Conservation (phyloP, 2,888 invertebrate genomes). For the Panzeria rudis region DNA sequence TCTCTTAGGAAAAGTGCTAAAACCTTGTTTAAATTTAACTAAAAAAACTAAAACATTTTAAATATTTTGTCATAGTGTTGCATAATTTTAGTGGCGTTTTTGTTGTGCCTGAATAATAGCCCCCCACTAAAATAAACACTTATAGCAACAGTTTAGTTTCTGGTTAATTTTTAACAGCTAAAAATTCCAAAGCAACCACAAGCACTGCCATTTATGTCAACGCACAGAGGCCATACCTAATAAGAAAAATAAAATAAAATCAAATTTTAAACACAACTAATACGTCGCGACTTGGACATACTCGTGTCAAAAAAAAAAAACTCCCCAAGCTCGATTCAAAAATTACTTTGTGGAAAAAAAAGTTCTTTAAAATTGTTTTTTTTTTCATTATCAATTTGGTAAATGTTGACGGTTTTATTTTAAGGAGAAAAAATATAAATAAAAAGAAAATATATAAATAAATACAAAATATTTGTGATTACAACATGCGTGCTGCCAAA, state of each 20-base stretch:
- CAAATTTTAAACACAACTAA: background rate
- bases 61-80: slow-evolving; percentile 35
- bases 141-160: slow-evolving; percentile 19
- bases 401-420: background rate
- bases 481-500: slow-evolving; percentile 54
- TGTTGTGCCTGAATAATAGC: slow-evolving; percentile 11
- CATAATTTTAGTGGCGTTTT: slow-evolving; percentile 24
- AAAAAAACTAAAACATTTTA: slow-evolving; percentile 7
- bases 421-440: no score
- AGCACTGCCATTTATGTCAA: slow-evolving; percentile 53
- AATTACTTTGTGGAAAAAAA: slow-evolving; percentile 5
- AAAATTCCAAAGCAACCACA: slow-evolving; percentile 52
- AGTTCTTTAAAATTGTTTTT: slow-evolving; percentile 30
- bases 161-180: slow-evolving; percentile 31
- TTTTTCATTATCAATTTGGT: background rate
- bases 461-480: slow-evolving; percentile 27
- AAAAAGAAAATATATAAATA: background rate
- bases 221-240: slow-evolving; percentile 51
- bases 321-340: background rate
- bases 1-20: slow-evolving; percentile 23
- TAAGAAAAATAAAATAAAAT: slow-evolving; percentile 18
- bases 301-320: background rate
- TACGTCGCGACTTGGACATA: background rate
- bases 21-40: slow-evolving; percentile 5
- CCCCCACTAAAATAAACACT: slow-evolving; percentile 15